Percentiles rank a stretch among this genome's conserved stretches.
phyloP scores from a whole-genome alignment of 2,888 invertebrate genomes.

The Ditula angustiorana region DNA sequence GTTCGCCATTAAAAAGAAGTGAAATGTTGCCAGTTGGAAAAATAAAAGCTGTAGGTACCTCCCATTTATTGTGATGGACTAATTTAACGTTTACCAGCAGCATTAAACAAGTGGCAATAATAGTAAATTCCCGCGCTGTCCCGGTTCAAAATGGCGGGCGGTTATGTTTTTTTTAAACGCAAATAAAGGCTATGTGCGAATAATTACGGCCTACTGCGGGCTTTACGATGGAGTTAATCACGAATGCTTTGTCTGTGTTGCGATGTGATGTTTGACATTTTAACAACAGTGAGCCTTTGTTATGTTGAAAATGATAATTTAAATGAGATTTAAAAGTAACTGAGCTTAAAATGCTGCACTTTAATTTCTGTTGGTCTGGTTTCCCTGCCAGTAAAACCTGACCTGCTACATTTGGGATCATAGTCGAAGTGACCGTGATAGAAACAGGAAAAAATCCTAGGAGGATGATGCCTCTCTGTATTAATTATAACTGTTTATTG shows the following conservation, averaged over 20 bases:
- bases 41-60: slow-evolving; percentile 20
- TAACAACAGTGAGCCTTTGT: background rate
- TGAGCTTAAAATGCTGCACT: too few species aligned
- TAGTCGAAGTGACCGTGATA: too few species aligned
- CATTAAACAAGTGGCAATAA: slow-evolving; percentile 51
- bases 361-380: too few species aligned
- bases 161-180: slow-evolving; percentile 30
- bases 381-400: too few species aligned
- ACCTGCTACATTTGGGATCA: too few species aligned
- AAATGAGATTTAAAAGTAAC: too few species aligned
- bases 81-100: slow-evolving; percentile 48
- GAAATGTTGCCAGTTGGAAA: slow-evolving; percentile 28
- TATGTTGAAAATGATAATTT: background rate
- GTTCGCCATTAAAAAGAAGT: slow-evolving; percentile 17
- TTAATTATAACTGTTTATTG: too few species aligned
- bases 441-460: too few species aligned
- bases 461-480: too few species aligned
- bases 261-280: background rate
- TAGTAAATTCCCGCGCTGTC: slow-evolving; percentile 50
- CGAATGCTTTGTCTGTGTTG: background rate
- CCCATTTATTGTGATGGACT: slow-evolving; percentile 37
- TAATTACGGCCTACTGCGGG: slow-evolving; percentile 23
- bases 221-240: slow-evolving; percentile 31
- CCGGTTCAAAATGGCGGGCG: slow-evolving; percentile 24
- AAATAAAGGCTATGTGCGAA: slow-evolving; percentile 31